Evolutionary conservation across 1,140 invertebrate species (phyloP).

Genomic region (Leptonema lineaticorne): DNA sequence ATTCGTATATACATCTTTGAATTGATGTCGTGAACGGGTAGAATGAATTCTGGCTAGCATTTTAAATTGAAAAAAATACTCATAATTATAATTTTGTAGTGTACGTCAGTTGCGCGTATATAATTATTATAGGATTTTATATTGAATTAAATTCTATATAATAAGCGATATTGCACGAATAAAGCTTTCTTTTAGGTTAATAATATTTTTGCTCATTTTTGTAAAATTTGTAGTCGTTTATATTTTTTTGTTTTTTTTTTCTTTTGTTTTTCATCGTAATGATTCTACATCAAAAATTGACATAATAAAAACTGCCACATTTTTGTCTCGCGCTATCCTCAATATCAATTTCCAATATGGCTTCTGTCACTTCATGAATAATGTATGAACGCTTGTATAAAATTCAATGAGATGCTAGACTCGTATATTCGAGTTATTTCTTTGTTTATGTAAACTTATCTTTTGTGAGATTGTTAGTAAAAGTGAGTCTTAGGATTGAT

Average conservation of each 20-base stretch:
- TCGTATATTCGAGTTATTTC: not conserved
- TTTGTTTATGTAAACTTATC: not conserved
- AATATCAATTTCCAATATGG: slow-evolving; percentile 11
- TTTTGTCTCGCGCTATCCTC: not conserved
- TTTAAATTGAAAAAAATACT: not conserved
- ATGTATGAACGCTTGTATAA: slow-evolving; percentile 10
- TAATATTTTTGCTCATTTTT: not conserved
- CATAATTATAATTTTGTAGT: slow-evolving; percentile 1
- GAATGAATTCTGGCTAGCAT: not conserved
- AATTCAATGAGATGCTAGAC: not conserved
- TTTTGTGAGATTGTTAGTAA: not conserved
- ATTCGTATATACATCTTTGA: slow-evolving; percentile 3
- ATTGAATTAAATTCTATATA: too few species aligned
- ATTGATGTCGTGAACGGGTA: slow-evolving; percentile 5
- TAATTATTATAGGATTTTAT: too few species aligned
- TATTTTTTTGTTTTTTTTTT: not conserved
- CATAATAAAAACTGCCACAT: not conserved
- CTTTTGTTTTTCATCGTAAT: not conserved
- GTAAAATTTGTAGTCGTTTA: not conserved
- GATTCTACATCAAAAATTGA: not conserved
- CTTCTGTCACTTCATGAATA: slow-evolving; percentile 12
- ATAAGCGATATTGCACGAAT: slow-evolving; percentile 9
- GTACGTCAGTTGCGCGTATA: too few species aligned
- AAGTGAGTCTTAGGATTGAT: not conserved
- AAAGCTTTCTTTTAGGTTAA: not conserved